Base-by-base conservation (phyloP, 92 coral and sea anemone genomes). In the Galaxea fascicularis region DNA sequence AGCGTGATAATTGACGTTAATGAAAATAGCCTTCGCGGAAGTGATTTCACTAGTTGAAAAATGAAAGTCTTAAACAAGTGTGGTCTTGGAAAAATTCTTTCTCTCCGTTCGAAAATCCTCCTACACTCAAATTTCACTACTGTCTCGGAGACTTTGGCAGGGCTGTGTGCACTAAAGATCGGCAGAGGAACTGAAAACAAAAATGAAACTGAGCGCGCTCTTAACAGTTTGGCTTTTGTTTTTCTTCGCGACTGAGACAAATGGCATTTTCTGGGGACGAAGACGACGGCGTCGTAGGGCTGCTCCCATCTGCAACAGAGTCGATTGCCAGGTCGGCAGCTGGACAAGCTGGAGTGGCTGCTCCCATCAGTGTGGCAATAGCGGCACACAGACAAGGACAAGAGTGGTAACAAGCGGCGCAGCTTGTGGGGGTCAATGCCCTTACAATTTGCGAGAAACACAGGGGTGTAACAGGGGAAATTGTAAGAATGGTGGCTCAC, bases 261-360 rank as follows among this genome's bases (percentile, higher is more conserved):
- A 82, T 10, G 66, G 49, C 21, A 65, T 76, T 53, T 62, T 75
- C 27, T 63, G 92, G 11, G 65, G 91, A 10, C 73, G 97, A 24
- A 49, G 95, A 0, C 65, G 95, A 25, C 60, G 93, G 10, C 76
- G 93, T 8, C 53, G 86, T 5, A 71, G 91, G 21, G 21, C 91
- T 14, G 93, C 95, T 4, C 95, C 73, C 17, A 49, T 27, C 0
- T 90, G 93, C 67, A 18, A 41, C n/a, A 71, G 90, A 1, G 60
- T 88, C 13, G 83, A 95, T 64, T 95, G 98, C 64, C 79, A 60
- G 11, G 95, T 89, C 17, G 52, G 85, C 24, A 20, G 65, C 10
- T 95, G 96, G 96, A 21, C 85, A 12, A 68, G 83, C 28, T 93
- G 94, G 94, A 85, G 93, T 57, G 81, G 47, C 4, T 89, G 95